phyloP scores from a whole-genome alignment of 2,797 vertebrate species.

The Huso huso region DNA sequence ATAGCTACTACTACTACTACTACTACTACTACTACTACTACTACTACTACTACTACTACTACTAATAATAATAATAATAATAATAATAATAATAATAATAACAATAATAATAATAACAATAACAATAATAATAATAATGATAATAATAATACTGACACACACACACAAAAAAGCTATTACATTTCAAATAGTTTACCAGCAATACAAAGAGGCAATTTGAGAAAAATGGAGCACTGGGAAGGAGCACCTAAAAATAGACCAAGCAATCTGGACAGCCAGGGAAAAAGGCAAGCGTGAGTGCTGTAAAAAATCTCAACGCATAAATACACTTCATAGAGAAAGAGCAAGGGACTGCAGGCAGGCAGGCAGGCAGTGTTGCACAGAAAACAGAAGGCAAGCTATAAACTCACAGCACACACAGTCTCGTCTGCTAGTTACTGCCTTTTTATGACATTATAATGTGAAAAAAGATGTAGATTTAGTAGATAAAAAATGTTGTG shows the following conservation, averaged over 20 bases:
- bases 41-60: too few relatives aligned
- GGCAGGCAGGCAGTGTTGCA: background rate
- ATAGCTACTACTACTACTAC: background rate
- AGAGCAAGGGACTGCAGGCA: slow-evolving; percentile 6
- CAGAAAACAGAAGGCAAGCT: too few relatives aligned
- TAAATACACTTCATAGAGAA: slow-evolving; percentile 23
- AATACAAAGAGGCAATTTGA: slow-evolving; percentile 55
- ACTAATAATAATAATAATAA: background rate
- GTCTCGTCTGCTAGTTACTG: too few relatives aligned
- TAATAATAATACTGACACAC: background rate
- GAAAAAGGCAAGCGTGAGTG: slow-evolving; percentile 12
- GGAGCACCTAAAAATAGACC: slow-evolving; percentile 67
- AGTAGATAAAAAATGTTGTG: too few relatives aligned
- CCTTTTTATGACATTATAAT: too few relatives aligned
- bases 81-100: too few relatives aligned
- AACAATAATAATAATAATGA: too few relatives aligned
- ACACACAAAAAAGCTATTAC: slow-evolving; percentile 8
- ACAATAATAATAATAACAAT: too few relatives aligned
- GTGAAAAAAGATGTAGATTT: too few relatives aligned
- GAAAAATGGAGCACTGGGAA: slow-evolving; percentile 50
- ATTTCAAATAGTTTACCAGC: slow-evolving; percentile 54
- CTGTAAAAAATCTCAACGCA: slow-evolving; percentile 46
- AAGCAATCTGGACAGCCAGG: slow-evolving; percentile 32
- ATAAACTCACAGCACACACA: too few relatives aligned
- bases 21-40: too few relatives aligned